Evolutionary conservation across 2,888 invertebrate genomes (phyloP).

Genomic region (Tetragnatha montana): DNA sequence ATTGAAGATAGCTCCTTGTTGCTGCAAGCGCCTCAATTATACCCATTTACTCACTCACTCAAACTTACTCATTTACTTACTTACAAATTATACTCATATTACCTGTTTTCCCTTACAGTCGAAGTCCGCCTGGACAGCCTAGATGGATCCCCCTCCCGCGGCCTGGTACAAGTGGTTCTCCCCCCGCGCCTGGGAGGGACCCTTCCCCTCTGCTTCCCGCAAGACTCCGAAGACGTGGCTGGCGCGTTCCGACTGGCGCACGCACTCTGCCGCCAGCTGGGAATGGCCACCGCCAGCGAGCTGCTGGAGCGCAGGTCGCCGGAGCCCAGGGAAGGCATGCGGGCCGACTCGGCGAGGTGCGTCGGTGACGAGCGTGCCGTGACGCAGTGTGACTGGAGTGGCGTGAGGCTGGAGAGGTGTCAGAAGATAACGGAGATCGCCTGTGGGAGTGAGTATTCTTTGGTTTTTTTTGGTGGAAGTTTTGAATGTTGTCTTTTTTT

Average conservation of each 20-base stretch:
- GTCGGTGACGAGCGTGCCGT: neutral
- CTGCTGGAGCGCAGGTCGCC: neutral
- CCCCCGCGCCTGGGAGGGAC: neutral
- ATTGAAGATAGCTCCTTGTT: too few species aligned
- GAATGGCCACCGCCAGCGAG: neutral
- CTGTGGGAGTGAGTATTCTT: slow-evolving; percentile 14
- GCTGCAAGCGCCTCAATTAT: too few species aligned
- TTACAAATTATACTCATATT: too few species aligned
- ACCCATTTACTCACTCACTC: too few species aligned
- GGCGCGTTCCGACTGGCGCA: neutral
- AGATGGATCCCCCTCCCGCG: neutral
- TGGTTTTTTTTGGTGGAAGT: neutral
- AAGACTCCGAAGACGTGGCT: neutral
- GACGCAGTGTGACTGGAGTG: slow-evolving; percentile 2
- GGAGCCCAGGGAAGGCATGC: neutral
- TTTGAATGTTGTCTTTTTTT: neutral
- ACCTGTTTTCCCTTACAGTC: neutral
- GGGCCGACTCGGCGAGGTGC: neutral
- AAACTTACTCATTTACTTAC: too few species aligned
- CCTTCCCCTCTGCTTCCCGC: neutral
- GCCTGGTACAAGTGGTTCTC: neutral
- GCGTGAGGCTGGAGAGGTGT: neutral
- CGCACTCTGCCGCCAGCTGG: slow-evolving; percentile 3
- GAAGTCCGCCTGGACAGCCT: slow-evolving; percentile 1
- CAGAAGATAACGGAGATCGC: neutral